Percentiles rank a stretch among this genome's conserved stretches.
Evolutionary conservation across 2,113 vertebrate genomes (phyloP).

Genomic region (Hirundichthys speculiger): DNA sequence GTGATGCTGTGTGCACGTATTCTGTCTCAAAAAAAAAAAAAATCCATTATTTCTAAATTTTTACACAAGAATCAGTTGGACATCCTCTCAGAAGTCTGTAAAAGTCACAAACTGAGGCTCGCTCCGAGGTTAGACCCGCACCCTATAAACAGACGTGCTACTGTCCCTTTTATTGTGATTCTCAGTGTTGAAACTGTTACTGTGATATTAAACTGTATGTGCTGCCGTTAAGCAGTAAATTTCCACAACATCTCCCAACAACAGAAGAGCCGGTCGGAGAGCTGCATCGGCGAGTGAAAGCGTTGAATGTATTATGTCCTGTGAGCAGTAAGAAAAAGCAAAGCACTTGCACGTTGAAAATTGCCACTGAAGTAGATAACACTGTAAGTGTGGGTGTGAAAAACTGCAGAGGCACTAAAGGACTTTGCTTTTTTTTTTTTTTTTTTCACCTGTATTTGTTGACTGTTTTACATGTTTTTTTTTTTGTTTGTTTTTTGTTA

Average conservation of each 20-base stretch:
- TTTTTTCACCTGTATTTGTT: neutral
- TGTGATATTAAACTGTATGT: constrained; percentile 36
- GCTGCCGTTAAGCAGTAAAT: constrained; percentile 40
- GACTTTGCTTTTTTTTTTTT: constrained; percentile 10
- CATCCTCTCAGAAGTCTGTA: constrained; percentile 24
- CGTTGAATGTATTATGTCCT: constrained; percentile 87
- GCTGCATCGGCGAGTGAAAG: constrained; percentile 81
- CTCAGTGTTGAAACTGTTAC: constrained; percentile 30
- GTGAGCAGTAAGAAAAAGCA: constrained; percentile 75
- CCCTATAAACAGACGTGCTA: constrained; percentile 17
- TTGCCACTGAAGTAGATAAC: constrained; percentile 52
- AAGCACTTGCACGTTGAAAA: constrained; percentile 85
- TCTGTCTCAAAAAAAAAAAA: constrained; percentile 15
- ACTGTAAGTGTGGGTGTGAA: constrained; percentile 50
- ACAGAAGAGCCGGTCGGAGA: constrained; percentile 76
- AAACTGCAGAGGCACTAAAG: constrained; percentile 75
- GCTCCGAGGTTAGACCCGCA: constrained; percentile 32
- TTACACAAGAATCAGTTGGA: constrained; percentile 23
- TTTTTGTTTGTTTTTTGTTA: too few relatives aligned
- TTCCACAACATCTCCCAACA: constrained; percentile 54
- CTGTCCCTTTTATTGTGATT: constrained; percentile 26
- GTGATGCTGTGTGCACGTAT: constrained; percentile 3
- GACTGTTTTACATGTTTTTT: constrained; percentile 39
- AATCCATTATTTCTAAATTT: constrained; percentile 9
- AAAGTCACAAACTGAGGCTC: constrained; percentile 53